Base-by-base conservation (phyloP, 2,888 invertebrate genomes). In the Anodontia alba region DNA sequence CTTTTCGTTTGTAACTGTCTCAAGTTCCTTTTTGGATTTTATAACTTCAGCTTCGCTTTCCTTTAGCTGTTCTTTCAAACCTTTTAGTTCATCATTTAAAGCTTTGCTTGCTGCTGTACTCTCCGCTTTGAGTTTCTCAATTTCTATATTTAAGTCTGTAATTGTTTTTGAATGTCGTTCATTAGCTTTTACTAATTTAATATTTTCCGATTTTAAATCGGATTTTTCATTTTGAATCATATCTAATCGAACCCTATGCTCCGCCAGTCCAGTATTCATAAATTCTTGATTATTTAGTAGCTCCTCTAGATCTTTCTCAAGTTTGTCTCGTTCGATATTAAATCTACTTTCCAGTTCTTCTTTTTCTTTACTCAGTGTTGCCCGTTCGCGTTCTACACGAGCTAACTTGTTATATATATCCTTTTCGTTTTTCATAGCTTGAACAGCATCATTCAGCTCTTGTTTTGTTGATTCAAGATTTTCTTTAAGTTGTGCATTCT, bases 261-360 rank as follows among this genome's bases (percentile, higher is more conserved):
- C 85, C 42, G 85, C 82, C 46, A 85, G 43, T 10, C 82, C 82
- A 20, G 76, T 76, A 69, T 85, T 85, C 85, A 85, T 85, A 43
- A 85, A 85, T 77, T 85, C 85, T 46, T 85, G 85, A 43, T 85
- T 85, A 70, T 85, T 85, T 29, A 85, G 36, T 8, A 85, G 76
- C 38, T 85, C 85, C 67, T 85, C 85, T 29, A 85, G 69, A 49
- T 85, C 85, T 20, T 76, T 74, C 69, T 85, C 83, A 62, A 78
- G 67, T 68, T 82, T 85, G 12, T 78, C 49, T 49, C 76, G 72
- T 75, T 85, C 85, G 33, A 66, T 73, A 43, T 74, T 70, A 42
- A 77, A 78, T 23, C 72, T 69, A 5, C 54, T 76, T 42, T 73
- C 75, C 51, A 78, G 15, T 29, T 78, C 82, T 20, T 78, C 74